A percentile compares a stretch with the other conserved stretches of the same genome.
Evolutionary conservation across 2,888 invertebrate genomes (phyloP).

Genomic region (Girardia tigrina): DNA sequence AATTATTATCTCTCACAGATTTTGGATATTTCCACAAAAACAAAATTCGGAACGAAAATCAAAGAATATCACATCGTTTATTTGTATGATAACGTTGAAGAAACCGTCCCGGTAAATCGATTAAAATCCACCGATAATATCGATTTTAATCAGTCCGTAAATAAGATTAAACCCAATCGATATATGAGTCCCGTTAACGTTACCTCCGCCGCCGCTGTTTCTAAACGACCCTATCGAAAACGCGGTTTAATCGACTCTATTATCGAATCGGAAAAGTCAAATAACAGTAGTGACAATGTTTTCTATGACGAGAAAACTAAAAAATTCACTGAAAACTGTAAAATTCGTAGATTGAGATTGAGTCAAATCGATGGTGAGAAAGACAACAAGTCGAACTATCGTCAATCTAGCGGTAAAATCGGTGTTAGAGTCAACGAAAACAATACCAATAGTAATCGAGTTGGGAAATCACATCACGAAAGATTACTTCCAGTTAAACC

Average conservation of each 20-base stretch:
- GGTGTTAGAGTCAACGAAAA: not conserved
- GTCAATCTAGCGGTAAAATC: not conserved
- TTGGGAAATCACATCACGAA: too few relatives aligned
- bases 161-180: not conserved
- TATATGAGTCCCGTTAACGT: not conserved
- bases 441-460: too few relatives aligned
- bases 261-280: not conserved
- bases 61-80: constrained; percentile 16
- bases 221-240: not conserved
- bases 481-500: too few relatives aligned
- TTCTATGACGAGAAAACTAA: constrained; percentile 6
- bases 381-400: not conserved
- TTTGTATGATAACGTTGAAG: constrained; percentile 15
- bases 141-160: not conserved
- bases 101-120: not conserved
- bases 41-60: not conserved
- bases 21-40: not conserved
- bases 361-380: not conserved
- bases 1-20: constrained; percentile 10
- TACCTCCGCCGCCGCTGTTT: too few relatives aligned
- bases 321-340: not conserved
- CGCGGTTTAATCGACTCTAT: not conserved
- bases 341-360: not conserved
- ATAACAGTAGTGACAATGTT: not conserved
- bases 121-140: not conserved